Evolutionary conservation across 2,888 invertebrate species (phyloP), one percentile per base, ranked within the genome.

Genomic region (Lepidonotus clava): DNA sequence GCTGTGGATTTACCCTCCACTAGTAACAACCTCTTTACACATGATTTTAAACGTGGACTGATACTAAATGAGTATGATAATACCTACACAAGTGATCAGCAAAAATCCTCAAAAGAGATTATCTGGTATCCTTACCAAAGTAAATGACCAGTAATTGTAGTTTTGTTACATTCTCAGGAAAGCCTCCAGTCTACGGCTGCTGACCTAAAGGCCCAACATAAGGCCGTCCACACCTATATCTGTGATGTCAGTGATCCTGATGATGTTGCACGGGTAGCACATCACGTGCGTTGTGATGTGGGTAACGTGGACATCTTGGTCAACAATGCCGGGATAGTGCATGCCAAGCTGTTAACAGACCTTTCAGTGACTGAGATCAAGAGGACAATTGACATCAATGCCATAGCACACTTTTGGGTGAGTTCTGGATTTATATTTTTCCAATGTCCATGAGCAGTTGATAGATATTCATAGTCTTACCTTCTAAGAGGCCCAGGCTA

Each of bases 361-460:
- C 38, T 38, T 24, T 38, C 36, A 0, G 61, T 61, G 24, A 61
- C 18, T 11, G 84, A 84, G 32, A 34, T 84, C 21, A 18, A 18
- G 21, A 53, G 32, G n/a, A 84, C 61, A 1, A 84, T 84, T 32
- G 38, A n/a, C 21, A 32, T 84, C 38, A 84, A 84, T 61, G 18
- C 51, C 18, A 34, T 61, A 21, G n/a, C 84, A 21, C 32, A 61
- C 61, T 84, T 84, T 61, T 84, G 84, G 84, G 84, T 84, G 34
- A 84, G 84, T 46, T 24, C 8, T 28, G 4, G 53, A 46, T 6
- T 11, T 46, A n/a, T n/a, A n/a, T n/a, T n/a, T n/a, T n/a, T n/a
- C n/a, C n/a, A n/a, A n/a, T n/a, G n/a, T n/a, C n/a, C n/a, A n/a
- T n/a, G n/a, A n/a, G n/a, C n/a, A n/a, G n/a, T n/a, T n/a, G n/a